Base-by-base conservation (phyloP, 2,113 vertebrate species). In the Scortum barcoo region DNA sequence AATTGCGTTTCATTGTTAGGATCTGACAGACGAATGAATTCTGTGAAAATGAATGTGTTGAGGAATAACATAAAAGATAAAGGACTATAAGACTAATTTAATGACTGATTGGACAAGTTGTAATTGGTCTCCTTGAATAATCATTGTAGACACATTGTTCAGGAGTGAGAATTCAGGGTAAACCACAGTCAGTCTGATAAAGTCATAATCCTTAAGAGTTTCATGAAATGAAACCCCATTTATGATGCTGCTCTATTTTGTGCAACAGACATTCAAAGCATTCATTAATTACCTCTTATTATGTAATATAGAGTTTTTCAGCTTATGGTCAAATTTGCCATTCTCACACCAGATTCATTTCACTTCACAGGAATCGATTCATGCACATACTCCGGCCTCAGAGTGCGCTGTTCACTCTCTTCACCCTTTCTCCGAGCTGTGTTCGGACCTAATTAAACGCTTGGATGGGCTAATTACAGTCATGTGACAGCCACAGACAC, bases 41-140 rank as follows among this genome's bases (percentile, higher is more conserved):
- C 9, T 38, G 73, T 56, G 24, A 24, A 51, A 78, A 78, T 50
- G 7, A 68, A 78, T 50, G 28, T 56, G 67, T 16, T 16, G 42
- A 28, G 42, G 54, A 50, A n/a, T n/a, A n/a, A n/a, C n/a, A n/a
- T n/a, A n/a, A n/a, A n/a, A 33, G 48, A 81, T 57, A 69, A 79
- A 76, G 36, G 50, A 66, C n/a, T 62, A 56, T 8, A 5, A 1
- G 11, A 66, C 36, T 57, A 28, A 78, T 68, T 71, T 30, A 74
- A 71, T 53, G 28, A 66, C n/a, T 42, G 36, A 74, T 62, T 58
- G 40, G 40, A 69, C 33, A 28, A 16, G 63, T 26, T 10, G 22
- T 58, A 62, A 63, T 72, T 72, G 42, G 54, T 46, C 56, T 67
- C 75, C 14, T 65, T 63, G 51, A 80, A 51, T 80, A 61, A 33